Evolutionary conservation across 2,113 vertebrate species (phyloP).

Genomic region (Catharus bicknelli): DNA sequence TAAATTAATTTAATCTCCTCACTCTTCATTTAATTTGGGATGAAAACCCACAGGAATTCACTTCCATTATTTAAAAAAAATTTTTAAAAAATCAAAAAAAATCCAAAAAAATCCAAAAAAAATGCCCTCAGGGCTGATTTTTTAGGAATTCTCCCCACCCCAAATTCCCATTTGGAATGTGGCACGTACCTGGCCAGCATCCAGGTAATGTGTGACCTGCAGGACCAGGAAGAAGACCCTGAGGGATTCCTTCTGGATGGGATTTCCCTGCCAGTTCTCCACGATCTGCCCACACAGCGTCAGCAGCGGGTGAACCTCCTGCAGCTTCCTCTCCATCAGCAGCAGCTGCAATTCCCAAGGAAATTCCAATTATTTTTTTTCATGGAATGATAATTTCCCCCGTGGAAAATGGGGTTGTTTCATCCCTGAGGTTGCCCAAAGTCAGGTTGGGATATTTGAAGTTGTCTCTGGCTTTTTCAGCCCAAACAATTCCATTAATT

Average conservation of each 20-base stretch:
- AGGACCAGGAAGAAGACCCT: constrained; percentile 96
- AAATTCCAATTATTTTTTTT: accelerated
- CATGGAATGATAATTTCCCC: accelerated
- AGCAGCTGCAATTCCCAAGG: constrained; percentile 77
- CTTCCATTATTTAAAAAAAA: too few relatives aligned
- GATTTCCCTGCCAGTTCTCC: constrained; percentile 99
- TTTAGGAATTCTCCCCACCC: accelerated
- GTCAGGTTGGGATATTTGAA: accelerated
- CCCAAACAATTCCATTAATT: neutral
- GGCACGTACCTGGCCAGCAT: constrained; percentile 89
- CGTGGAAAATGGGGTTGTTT: accelerated
- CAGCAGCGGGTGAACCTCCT: constrained; percentile 95
- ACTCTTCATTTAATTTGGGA: too few relatives aligned
- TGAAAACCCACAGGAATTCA: too few relatives aligned
- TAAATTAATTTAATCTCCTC: too few relatives aligned
- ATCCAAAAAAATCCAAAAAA: too few relatives aligned
- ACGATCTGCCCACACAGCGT: constrained; percentile 96
- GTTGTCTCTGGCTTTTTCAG: accelerated
- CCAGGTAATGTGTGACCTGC: constrained; percentile 97
- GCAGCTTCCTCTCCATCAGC: constrained; percentile 95
- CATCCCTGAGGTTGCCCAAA: accelerated
- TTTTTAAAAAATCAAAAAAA: too few relatives aligned
- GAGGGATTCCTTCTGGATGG: constrained; percentile 97
- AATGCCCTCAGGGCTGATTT: accelerated
- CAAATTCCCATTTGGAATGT: accelerated